Base-by-base conservation (phyloP, 2,113 vertebrate genomes). In the Turnix velox region DNA sequence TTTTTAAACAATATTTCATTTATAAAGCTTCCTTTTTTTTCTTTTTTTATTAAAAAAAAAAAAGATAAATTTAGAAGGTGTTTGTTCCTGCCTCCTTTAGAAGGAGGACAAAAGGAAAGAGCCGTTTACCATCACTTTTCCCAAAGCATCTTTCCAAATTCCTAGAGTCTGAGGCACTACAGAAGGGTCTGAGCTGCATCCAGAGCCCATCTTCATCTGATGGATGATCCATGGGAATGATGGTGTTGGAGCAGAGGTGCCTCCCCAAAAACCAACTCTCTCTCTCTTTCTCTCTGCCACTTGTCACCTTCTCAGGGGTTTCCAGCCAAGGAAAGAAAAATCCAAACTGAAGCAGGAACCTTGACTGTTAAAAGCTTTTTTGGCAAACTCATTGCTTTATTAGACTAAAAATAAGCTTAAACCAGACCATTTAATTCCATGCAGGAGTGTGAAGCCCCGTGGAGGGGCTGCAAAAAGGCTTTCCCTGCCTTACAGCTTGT, bases 211-310 rank as follows among this genome's bases (percentile, higher is more conserved):
- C 27, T 13, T 42, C 27, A 19, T 18, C 22, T 9, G 57, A 25
- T 0, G 27, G 80, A 20, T 12, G 39, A 25, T 31, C 40, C 2
- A 1, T 9, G 43, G 51, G 20, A 46, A 27, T 7, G 28, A 13
- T 28, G 27, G 62, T 6, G n/a, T 49, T 55, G 0, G 49, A 66
- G 39, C 49, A 54, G 61, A 46, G 22, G 33, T 6, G 33, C 22
- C 43, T 18, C 57, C n/a, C 37, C 65, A 33, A 58, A 33, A 58
- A 14, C 23, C 2, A 3, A 27, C 10, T 13, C 33, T 9, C n/a
- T 23, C 67, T 39, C 23, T 1, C 3, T 22, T 10, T 13, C 33
- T 9, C n/a, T 23, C 67, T 39, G n/a, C 20, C 48, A 25, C 67
- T 27, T 45, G 57, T 48, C 52, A 33, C 45, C 28, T 73, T 63